Evolutionary conservation across 2,113 vertebrate genomes (phyloP).

Genomic region (Halcyon senegalensis): DNA sequence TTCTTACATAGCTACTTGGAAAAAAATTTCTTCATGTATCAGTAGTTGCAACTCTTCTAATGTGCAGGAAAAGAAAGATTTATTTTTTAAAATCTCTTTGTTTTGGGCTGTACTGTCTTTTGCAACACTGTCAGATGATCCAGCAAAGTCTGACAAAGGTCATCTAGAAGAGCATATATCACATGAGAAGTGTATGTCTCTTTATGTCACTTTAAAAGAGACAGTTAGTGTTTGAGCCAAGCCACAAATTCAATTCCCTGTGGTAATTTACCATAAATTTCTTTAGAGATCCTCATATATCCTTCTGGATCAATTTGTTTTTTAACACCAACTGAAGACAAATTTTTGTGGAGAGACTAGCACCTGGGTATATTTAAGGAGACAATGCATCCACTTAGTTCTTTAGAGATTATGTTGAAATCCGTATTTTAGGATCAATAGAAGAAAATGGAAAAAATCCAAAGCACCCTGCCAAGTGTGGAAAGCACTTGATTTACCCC

Average conservation of each 20-base stretch:
- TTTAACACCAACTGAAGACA: background rate
- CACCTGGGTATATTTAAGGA: background rate
- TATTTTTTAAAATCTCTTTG: background rate
- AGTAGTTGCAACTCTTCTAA: background rate
- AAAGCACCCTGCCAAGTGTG: background rate
- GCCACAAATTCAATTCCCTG: slow-evolving; percentile 35
- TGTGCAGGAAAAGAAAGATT: background rate
- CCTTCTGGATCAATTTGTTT: background rate
- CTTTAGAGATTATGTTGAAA: background rate
- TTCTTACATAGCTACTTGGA: background rate
- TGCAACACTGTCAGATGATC: background rate
- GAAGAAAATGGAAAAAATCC: background rate
- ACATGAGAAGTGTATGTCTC: background rate
- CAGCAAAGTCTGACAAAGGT: background rate
- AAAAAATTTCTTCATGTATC: background rate
- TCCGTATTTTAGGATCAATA: background rate
- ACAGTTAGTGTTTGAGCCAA: slow-evolving; percentile 8
- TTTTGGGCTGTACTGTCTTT: background rate
- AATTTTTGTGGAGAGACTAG: background rate
- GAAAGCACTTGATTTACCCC: background rate
- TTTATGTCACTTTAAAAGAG: background rate
- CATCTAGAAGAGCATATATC: background rate
- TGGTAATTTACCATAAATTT: slow-evolving; percentile 43
- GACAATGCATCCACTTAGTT: background rate
- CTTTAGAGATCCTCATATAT: background rate